Evolutionary conservation across 2,113 vertebrate species (phyloP), one percentile per base, ranked within the genome.

Genomic region (Gasterosteus aculeatus): DNA sequence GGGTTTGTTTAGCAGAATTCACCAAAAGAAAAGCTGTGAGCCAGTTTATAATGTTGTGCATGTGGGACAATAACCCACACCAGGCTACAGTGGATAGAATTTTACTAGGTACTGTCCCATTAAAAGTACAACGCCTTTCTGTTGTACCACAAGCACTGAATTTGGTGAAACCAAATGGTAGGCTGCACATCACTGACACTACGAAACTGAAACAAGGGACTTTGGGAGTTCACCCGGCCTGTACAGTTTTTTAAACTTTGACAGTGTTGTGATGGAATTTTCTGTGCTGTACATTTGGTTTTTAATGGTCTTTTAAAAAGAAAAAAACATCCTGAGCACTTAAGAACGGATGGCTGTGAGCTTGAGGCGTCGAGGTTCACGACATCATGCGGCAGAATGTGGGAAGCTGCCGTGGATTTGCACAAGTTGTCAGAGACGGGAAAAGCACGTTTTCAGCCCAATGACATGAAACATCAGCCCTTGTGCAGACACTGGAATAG

Each of bases 381-480:
- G 81, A 86, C 72, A 15, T 69, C 61, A 35, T 29, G 54, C 57
- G 15, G 64, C 53, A 65, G 46, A 39, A 14, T 85, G 74, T 74
- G 81, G 77, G 72, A 83, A 77, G 18, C 80, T 78, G 80, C 74
- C 53, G 69, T 86, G 79, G 78, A 88, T 90, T 88, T 90, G 87
- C 88, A 89, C 87, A 86, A 86, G 66, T 46, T 67, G 49, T 72
- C 49, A 4, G 5, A 77, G 51, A 51, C 39, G 46, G 62, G 38
- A 77, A 53, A 82, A 83, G 66, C 57, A 72, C 64, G 68, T 61
- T 58, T 14, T 14, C 1, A 22, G 59, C 33, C 31, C 16, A 3
- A 53, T 0, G 26, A 31, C 19, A 41, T 5, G 16, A 63, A 62
- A 51, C 11, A 38, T 18, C 7, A 47, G 2, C 39, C 41, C 41